These are phyloP conservation scores for Acarapis woodi DNA, from an alignment of 1,140 invertebrate species.

Conservation along the genomic window DNA sequence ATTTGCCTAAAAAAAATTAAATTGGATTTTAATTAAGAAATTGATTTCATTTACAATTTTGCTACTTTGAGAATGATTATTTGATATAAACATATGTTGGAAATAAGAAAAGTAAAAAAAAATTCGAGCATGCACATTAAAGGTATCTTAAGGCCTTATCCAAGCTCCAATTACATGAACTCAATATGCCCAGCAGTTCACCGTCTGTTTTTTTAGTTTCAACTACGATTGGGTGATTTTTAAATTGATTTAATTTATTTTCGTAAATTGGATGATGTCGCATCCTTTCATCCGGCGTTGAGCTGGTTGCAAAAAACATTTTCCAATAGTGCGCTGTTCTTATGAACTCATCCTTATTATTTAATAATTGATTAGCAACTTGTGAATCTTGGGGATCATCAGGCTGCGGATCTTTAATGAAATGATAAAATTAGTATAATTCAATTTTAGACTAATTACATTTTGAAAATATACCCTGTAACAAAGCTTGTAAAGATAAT, in stretches of 20 bases:
- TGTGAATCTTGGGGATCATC: slow-evolving; percentile 89
- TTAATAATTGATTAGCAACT: slow-evolving; percentile 86
- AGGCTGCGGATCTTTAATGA: slow-evolving; percentile 43
- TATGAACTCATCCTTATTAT: slow-evolving; percentile 50
- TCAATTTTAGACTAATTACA: neutral
- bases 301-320: slow-evolving; percentile 42
- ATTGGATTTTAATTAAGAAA: too few species aligned
- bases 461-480: too few species aligned
- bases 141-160: too few species aligned
- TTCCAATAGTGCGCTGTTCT: slow-evolving; percentile 84
- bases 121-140: too few species aligned
- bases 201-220: slow-evolving; percentile 47
- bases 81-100: too few species aligned
- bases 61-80: too few species aligned
- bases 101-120: too few species aligned
- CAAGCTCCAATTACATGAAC: slow-evolving; percentile 55
- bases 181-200: too few species aligned
- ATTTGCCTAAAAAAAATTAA: too few species aligned
- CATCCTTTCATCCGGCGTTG: slow-evolving; percentile 1
- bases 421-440: neutral
- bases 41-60: too few species aligned
- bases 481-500: slow-evolving; percentile 58
- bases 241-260: slow-evolving; percentile 42
- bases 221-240: slow-evolving; percentile 54
- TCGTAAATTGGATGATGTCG: slow-evolving; percentile 5